Evolutionary conservation across 2,888 invertebrate genomes (phyloP), one percentile per base, ranked within the genome.

Genomic region (Euzophera pinguis): DNA sequence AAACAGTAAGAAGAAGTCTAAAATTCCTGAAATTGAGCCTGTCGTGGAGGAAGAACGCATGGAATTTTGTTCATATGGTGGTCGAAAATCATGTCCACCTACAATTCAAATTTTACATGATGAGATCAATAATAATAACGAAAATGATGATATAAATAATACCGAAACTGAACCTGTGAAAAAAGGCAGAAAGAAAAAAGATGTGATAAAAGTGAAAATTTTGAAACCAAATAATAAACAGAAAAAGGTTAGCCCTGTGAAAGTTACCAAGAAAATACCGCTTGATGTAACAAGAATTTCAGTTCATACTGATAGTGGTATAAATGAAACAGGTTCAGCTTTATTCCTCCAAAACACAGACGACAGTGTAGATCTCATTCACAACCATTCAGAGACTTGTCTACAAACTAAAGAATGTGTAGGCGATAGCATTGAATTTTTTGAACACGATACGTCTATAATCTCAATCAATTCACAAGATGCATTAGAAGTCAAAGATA

Each of bases 351-450:
- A 70, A 13, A 61, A 63, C 9, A 57, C 57, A 0, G 68, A 76
- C 27, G 76, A 78, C 6, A 83, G 73, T 52, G 65, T 84, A 0
- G 84, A 88, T 37, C 73, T 88, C 0, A 86, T 88, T 58, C 89
- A 90, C 53, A 89, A 89, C 55, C 89, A 89, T 61, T 84, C 89
- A 0, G 88, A 89, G 51, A 84, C 89, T 0, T 90, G 89, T 53
- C 66, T 89, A 0, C 75, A 77, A 13, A 74, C 81, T 0, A 72
- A 80, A 41, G 88, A 89, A 42, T 87, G 88, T 65, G 57, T 84
- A 12, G 71, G 65, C 0, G 69, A 80, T 35, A 84, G 86, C 53
- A 59, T 87, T 0, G 77, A 83, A 63, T 70, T 81, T 35, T 54
- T 87, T 37, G 77, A 84, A 2, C 70, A 68, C 14, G 64, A 58